Percentiles rank a stretch among this genome's conserved stretches.
These are phyloP conservation scores for Epirrita christyi DNA, from an alignment of 2,888 invertebrate genomes.

Conservation along the genomic window DNA sequence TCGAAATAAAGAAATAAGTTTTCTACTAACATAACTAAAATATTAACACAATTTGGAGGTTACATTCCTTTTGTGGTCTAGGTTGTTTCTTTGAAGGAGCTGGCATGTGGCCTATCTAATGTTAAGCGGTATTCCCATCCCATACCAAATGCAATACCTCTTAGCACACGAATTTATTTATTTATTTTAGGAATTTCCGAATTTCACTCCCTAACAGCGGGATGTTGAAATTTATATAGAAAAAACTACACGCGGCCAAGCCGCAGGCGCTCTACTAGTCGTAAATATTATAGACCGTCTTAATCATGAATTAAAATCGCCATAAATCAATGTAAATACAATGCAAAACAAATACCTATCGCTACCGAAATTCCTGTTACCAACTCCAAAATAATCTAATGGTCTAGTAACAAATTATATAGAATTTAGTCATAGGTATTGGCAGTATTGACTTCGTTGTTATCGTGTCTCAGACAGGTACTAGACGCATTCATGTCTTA, in stretches of 20 bases:
- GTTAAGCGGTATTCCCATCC: no score
- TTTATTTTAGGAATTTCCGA: no score
- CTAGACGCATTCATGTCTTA: conserved; percentile 18
- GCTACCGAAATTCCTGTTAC: conserved; percentile 30
- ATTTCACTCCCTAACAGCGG: no score
- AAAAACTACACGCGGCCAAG: no score
- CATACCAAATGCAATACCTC: no score
- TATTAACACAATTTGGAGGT: no score
- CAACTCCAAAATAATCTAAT: conserved; percentile 6
- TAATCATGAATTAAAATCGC: conserved; percentile 8
- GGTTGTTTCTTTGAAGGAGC: no score
- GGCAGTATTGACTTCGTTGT: conserved; percentile 12
- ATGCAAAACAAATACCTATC: conserved; percentile 21
- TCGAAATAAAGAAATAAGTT: neutral
- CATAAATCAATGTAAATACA: conserved; percentile 13
- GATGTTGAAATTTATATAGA: no score
- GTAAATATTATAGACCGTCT: conserved; percentile 22
- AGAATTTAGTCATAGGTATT: neutral
- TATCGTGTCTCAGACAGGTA: conserved; percentile 22
- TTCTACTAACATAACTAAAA: neutral
- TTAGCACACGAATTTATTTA: no score
- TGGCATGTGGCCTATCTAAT: no score
- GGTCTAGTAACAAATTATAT: neutral
- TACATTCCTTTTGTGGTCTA: no score
- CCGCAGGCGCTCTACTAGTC: no score